Evolutionary conservation across 2,888 invertebrate species (phyloP), one percentile per base, ranked within the genome.

Genomic region (Caenorhabditis wallacei): DNA sequence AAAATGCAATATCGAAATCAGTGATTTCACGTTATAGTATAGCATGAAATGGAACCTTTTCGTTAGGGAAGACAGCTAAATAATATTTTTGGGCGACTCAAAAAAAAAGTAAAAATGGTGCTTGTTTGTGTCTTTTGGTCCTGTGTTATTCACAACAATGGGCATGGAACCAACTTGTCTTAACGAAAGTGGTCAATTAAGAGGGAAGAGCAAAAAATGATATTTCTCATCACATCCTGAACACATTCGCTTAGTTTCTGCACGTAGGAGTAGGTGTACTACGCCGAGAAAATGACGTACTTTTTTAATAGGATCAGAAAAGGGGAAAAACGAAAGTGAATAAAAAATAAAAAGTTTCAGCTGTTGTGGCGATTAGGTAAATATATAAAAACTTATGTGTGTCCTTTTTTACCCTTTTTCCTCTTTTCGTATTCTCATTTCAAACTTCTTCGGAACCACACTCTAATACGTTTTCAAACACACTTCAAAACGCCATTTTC

Each of bases 71-170:
- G 18, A 54, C n/a, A n/a, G 37, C 24, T n/a, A 46, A 48, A 70
- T 56, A 57, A 57, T 46, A 70, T 57, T 46, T 57, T 57, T 70
- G 26, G 22, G 40, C 53, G 56, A 13, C 5, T 1, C 26, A 37
- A 40, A 26, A 35, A 20, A 57, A 70, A 57, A 56, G 20, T 22
- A 37, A 48, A 37, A 59, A 51, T 51, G 72, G 74, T 64, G 64
- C 74, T 74, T 74, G 74, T 74, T 64, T 64, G 64, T 74, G 74
- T 54, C 74, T 64, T 56, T 63, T 30, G 56, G 43, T 22, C 40
- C 24, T 53, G 64, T 64, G 74, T 64, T 74, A 64, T 74, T 74
- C 64, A 74, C 56, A 74, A 74, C 74, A 74, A 74, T 54, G 43
- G 30, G 35, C 54, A 13, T 48, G 46, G 69, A 26, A 43, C 69